Conservation (phyloP, 2,797 vertebrate genomes). For the Dermochelys coriacea region DNA sequence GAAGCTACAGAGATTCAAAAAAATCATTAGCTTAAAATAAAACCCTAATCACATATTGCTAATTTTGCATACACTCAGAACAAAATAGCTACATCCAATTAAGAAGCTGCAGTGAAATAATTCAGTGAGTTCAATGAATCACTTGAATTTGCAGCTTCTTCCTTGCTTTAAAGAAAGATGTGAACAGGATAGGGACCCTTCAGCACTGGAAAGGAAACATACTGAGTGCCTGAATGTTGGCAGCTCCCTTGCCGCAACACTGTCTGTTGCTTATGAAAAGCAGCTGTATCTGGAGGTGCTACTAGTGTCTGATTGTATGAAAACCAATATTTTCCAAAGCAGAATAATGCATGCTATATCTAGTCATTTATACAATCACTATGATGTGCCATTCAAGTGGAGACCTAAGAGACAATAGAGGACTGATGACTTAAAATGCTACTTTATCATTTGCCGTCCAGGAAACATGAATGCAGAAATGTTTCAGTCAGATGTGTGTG, state of each 20-base stretch:
- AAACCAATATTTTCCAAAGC: conserved; percentile 8
- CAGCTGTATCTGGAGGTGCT: conserved; percentile 45
- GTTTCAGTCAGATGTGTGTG: background rate
- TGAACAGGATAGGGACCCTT: conserved; percentile 33
- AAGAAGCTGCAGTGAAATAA: background rate
- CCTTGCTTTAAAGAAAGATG: background rate
- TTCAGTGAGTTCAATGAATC: background rate
- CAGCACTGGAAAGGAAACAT: background rate
- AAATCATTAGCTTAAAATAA: background rate
- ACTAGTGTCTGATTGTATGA: background rate
- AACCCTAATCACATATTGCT: background rate
- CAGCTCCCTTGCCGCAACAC: conserved; percentile 17
- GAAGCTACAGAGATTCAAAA: background rate
- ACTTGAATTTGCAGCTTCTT: background rate
- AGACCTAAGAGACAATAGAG: background rate
- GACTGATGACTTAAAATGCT: background rate
- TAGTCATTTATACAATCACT: background rate
- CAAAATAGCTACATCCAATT: background rate
- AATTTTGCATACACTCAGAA: background rate
- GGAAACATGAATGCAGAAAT: background rate
- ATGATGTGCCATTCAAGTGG: background rate
- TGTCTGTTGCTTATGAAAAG: conserved; percentile 48
- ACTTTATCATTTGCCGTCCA: background rate
- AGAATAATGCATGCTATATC: background rate
- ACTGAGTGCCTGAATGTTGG: conserved; percentile 10